Conservation (phyloP, 2,888 invertebrate species). For the Orthosia gracilis region DNA sequence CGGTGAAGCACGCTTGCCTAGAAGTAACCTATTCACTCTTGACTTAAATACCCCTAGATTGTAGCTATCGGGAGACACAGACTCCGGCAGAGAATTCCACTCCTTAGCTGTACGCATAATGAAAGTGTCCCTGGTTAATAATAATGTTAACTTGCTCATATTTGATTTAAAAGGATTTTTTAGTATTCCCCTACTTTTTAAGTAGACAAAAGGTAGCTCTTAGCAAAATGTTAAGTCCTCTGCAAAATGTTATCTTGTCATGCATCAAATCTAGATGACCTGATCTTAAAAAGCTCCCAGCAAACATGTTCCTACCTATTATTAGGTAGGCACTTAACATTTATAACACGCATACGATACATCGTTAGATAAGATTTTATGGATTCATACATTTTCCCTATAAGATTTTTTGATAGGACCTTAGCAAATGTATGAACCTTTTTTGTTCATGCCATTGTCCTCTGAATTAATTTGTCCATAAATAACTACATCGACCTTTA, state of each 20-base stretch:
- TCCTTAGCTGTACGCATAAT: no score
- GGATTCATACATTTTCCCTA: slow-evolving; percentile 5
- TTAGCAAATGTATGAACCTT: no score
- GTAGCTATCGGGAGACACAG: no score
- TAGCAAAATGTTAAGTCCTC: not conserved
- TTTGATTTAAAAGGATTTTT: not conserved
- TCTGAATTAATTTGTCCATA: no score
- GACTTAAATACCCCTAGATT: no score
- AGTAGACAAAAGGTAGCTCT: not conserved
- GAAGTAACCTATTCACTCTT: no score
- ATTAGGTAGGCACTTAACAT: not conserved
- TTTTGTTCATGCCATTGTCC: no score
- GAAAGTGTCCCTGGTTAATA: no score
- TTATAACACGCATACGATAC: slow-evolving; percentile 20
- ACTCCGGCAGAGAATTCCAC: no score
- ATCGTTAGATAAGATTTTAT: slow-evolving; percentile 19
- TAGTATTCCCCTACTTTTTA: not conserved
- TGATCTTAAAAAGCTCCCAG: not conserved
- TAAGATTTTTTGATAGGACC: slow-evolving; percentile 10
- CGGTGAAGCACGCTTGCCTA: no score
- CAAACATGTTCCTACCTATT: slow-evolving; percentile 7
- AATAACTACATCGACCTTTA: no score
- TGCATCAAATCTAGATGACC: slow-evolving; percentile 6
- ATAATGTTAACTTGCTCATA: not conserved
- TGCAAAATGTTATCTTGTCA: not conserved